phyloP scores from a whole-genome alignment of 2,888 invertebrate genomes.

The Agrilus mali region DNA sequence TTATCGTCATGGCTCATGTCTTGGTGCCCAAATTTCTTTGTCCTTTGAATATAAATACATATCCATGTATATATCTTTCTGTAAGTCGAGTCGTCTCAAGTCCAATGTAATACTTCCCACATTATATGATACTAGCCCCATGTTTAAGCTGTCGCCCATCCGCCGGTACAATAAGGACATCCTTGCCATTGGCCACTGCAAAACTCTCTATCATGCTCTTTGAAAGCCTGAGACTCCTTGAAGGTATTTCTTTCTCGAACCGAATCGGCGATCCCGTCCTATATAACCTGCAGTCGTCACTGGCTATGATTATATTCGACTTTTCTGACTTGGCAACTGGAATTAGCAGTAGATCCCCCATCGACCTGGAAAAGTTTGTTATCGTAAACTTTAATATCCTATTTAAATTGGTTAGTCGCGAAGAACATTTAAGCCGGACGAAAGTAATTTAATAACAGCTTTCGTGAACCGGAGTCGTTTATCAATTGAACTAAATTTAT shows the following conservation, averaged over 20 bases:
- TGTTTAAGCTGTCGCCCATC: slow-evolving; percentile 23
- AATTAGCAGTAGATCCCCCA: slow-evolving; percentile 28
- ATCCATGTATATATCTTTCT: no score
- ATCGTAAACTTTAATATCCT: neutral
- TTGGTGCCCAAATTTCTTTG: no score
- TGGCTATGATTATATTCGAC: slow-evolving; percentile 23
- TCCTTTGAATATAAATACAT: no score
- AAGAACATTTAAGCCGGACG: no score
- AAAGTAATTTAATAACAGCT: no score
- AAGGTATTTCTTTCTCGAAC: slow-evolving; percentile 15
- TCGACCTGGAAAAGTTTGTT: slow-evolving; percentile 18
- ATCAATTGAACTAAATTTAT: no score
- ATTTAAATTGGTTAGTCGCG: no score
- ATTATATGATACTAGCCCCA: slow-evolving; percentile 26
- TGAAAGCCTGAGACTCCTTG: slow-evolving; percentile 13
- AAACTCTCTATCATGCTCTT: slow-evolving; percentile 31
- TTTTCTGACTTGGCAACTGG: slow-evolving; percentile 31
- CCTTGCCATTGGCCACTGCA: slow-evolving; percentile 25
- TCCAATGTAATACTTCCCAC: no score
- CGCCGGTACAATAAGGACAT: slow-evolving; percentile 27
- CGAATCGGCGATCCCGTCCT: slow-evolving; percentile 21
- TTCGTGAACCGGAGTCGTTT: no score
- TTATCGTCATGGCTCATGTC: no score
- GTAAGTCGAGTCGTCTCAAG: no score
- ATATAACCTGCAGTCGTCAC: slow-evolving; percentile 16